Base-by-base conservation (phyloP, 2,113 vertebrate genomes). In the Toxostoma redivivum region DNA sequence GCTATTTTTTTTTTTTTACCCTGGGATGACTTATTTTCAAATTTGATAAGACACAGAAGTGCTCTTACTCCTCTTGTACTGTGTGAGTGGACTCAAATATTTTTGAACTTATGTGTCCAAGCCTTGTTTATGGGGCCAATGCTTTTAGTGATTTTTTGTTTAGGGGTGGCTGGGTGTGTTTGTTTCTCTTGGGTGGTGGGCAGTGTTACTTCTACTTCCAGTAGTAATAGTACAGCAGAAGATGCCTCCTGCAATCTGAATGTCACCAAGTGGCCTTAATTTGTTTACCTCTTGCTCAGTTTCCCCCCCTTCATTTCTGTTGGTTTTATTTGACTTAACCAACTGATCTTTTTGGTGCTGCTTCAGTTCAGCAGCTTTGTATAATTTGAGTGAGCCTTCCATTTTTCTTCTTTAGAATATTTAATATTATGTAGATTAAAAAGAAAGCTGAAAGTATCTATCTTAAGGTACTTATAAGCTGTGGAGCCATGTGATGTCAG, bases 1-100 rank as follows among this genome's bases (percentile, higher is more conserved):
- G 48, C 2, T 60, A 0, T 1, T 48, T 47, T 27, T 9, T 7
- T 15, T 7, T 74, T 15, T 51, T 22, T 6, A 4, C 31, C 7
- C 10, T 33, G 4, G 2, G 5, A 15, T 72, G 22, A 73, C 27
- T 82, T 57, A 1, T 69, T 33, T 80, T 77, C 14, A 86, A 40
- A 37, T 10, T 12, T 57, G 16, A 10, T 60, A 45, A 37, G 23
- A 44, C 18, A 7, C 20, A 33, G 17, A 60, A 76, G 8, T 21
- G n/a, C 21, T 89, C 47, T 89, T 64, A 19, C 23, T 64, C 7
- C 14, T 47, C 25, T 38, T 61, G 8, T 28, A 40, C 42, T 45
- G 3, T 28, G 15, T 57, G 11, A 62, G 7, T 47, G 10, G 44
- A 62, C 7, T 12, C 9, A 50, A 11, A 28, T 30, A 4, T 62